Base-by-base conservation (phyloP, 64 coral and sea anemone genomes). In the Montipora efflorescens region DNA sequence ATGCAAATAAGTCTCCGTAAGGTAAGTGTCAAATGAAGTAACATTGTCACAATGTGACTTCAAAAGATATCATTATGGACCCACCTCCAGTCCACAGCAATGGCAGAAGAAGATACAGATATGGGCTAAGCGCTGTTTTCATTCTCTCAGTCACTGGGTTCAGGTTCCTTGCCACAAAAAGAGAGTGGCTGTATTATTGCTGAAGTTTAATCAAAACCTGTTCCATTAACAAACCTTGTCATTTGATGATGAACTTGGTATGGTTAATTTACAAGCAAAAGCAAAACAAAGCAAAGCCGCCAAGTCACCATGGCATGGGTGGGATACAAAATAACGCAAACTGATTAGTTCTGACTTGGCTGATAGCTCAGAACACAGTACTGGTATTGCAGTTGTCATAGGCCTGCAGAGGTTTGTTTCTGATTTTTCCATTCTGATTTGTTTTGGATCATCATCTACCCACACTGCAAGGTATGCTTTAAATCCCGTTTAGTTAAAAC, bases 131-230 rank as follows among this genome's bases (percentile, higher is more conserved):
- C 19, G 8, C 12, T 58, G 43, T 47, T 11, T 19, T 67, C 81
- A 84, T 86, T 14, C 19, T 22, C 3, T 48, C 43, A 51, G 64
- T 48, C 15, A 72, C 46, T 59, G 16, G 44, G 1, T 72, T 50
- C 19, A 16, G 8, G 47, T n/a, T 86, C 47, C 46, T 68, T 9
- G 45, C 64, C 82, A 86, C 64, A 3, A n/a, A 86, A 50, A 13
- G 36, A 36, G 36, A 66, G 67, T 86, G 82, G 82, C 66, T 86
- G 19, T 71, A 50, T 49, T 70, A 67, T 71, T 51, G 64, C 82
- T 86, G 45, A 2, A 78, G 76, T 49, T 71, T 5, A 64, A 79
- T 19, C 3, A 52, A 18, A 79, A 21, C 5, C 4, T 59, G 53
- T 78, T 55, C 19, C 10, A 4, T 81, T 81, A 25, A 59, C 64